Evolutionary conservation across 2,113 vertebrate genomes (phyloP), one percentile per base, ranked within the genome.

Genomic region (Labeo rohita): DNA sequence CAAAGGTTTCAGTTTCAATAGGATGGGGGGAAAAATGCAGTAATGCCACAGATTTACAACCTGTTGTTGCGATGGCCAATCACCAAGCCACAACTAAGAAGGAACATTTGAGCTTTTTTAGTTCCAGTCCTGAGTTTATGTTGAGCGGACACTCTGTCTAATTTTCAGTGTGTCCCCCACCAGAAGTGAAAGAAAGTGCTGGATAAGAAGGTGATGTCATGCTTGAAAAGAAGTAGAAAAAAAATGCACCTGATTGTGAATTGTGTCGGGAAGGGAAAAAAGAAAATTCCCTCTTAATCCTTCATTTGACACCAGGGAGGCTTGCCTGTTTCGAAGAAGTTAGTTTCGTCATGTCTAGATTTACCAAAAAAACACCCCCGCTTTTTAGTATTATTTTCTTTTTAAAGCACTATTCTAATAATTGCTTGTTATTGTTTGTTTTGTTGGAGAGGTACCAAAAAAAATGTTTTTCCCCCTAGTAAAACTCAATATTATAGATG

Each of bases 181-280:
- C 85, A 84, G 80, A 87, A 88, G 88, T 82, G 65, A 84, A 87
- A 88, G 82, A 88, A 61, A 89, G 77, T 54, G 86, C 68, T 87
- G 85, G 90, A 88, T 87, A 83, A 75, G 63, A 0, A 85, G 83
- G 68, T 93, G 91, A 93, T 92, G 89, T 93, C 89, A 92, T 90
- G 73, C 85, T 28, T 79, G 77, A 50, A 87, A 84, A 87, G 86
- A 61, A 90, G 49, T 18, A 50, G 68, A 8, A 47, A 28, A 28
- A 63, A 47, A n/a, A 72, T 49, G 36, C 49, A 54, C 66, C 39
- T 61, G 76, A 63, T 63, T 73, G 54, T 36, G 76, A 34, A 73
- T 68, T 86, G 84, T 36, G 28, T 82, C 59, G 5, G n/a, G 59
- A 7, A 21, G n/a, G 59, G 4, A 21, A 80, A 23, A 75, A 52